Evolutionary conservation across 2,888 invertebrate species (phyloP), one percentile per base, ranked within the genome.

Genomic region (Nomada flava): DNA sequence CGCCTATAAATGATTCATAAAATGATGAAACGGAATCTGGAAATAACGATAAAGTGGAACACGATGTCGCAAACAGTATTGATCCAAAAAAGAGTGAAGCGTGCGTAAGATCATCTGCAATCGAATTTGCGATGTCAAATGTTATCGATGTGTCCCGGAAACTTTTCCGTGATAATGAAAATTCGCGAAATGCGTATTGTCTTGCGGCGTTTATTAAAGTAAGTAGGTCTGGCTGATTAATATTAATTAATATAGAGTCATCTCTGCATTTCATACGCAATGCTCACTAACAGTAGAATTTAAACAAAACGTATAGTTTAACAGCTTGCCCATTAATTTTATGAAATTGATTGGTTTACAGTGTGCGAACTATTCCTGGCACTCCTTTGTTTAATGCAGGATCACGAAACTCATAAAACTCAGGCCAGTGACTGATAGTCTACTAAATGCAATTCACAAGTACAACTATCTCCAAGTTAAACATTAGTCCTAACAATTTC

Each of bases 121-220:
- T 87, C 86, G 63, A 60, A n/a, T 65, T 59, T 13, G 4, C 42
- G 73, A 81, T 89, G 87, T 87, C 87, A 90, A 89, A 86, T 90
- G 90, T 89, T 86, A 90, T 89, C 88, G 75, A 80, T 72, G 60
- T 53, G 81, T 68, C 65, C 70, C 64, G 69, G 60, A 70, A 59
- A 57, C 23, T 9, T 63, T 47, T 23, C n/a, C 13, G n/a, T 10
- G 52, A 63, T 71, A 64, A 68, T 59, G 11, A 20, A 52, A 52
- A 47, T 23, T 57, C 44, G 20, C 60, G 55, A 67, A 70, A 69
- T 53, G 26, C 23, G n/a, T 55, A 13, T 44, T 23, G 42, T 42
- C 13, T 20, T 9, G n/a, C 15, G 15, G 11, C 2, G 42, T 69
- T 64, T 64, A 50, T 10, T 9, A 7, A 4, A 7, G 23, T 26